Percentiles rank a stretch among this genome's conserved stretches.
phyloP scores from a whole-genome alignment of 2,888 invertebrate species.

The Ochropacha duplaris region DNA sequence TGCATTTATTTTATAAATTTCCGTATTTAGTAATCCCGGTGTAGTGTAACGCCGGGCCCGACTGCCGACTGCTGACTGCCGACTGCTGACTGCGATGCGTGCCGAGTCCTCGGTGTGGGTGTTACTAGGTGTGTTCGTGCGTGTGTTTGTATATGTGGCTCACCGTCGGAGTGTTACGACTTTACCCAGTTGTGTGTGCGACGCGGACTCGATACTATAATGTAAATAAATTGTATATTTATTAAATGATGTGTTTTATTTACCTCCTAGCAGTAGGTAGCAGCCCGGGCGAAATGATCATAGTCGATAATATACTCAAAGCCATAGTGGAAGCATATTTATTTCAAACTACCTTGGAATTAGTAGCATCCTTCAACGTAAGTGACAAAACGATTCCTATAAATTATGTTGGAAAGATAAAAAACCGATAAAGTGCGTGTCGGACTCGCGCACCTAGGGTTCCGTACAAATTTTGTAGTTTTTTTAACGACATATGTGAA shows the following conservation, averaged over 20 bases:
- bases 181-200: conserved; percentile 25
- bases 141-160: background rate
- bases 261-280: too few relatives aligned
- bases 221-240: conserved; percentile 51
- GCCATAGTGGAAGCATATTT: too few relatives aligned
- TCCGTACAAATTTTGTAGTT: too few relatives aligned
- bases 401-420: too few relatives aligned
- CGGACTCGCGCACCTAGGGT: too few relatives aligned
- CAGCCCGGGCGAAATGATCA: too few relatives aligned
- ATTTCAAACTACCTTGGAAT: too few relatives aligned
- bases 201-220: conserved; percentile 20
- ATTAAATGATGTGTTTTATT: conserved; percentile 17
- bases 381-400: too few relatives aligned
- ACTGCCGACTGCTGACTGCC: background rate
- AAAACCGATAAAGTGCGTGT: too few relatives aligned
- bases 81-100: background rate
- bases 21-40: background rate
- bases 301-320: too few relatives aligned
- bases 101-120: background rate
- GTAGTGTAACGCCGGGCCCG: background rate
- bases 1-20: background rate
- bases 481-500: too few relatives aligned
- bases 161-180: background rate
- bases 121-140: background rate
- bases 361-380: too few relatives aligned